Conservation (phyloP, 2,888 invertebrate genomes). For the Cosmia pyralina region DNA sequence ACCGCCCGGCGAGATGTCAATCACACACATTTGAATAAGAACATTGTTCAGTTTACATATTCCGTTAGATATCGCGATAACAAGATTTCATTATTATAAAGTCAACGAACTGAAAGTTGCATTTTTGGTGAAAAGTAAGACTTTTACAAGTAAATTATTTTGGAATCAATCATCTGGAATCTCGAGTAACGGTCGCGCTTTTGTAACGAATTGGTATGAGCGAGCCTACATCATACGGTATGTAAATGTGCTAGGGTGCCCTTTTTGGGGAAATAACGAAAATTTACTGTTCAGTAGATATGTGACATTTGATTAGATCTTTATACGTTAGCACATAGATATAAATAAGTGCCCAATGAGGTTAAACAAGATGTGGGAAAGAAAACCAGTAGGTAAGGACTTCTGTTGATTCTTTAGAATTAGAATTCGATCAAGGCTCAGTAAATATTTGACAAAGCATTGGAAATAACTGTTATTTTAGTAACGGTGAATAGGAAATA, state of each 20-base stretch:
- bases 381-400: constrained; percentile 36
- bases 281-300: constrained; percentile 62
- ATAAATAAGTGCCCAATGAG: constrained; percentile 43
- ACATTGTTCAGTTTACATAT: constrained; percentile 84
- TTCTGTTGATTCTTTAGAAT: constrained; percentile 41
- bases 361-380: constrained; percentile 52
- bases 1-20: constrained; percentile 89
- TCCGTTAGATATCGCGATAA: constrained; percentile 86
- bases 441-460: constrained; percentile 30
- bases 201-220: constrained; percentile 68
- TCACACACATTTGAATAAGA: constrained; percentile 87
- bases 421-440: constrained; percentile 43
- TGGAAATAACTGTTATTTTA: constrained; percentile 35
- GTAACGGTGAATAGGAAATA: constrained; percentile 33
- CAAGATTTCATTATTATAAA: constrained; percentile 81
- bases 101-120: constrained; percentile 83
- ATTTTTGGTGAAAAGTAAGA: constrained; percentile 78
- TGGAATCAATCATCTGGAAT: constrained; percentile 80
- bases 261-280: constrained; percentile 53
- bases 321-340: constrained; percentile 38
- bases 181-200: constrained; percentile 81
- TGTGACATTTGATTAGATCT: constrained; percentile 65
- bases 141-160: constrained; percentile 74
- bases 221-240: constrained; percentile 55
- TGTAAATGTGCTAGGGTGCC: constrained; percentile 61